Evolutionary conservation across 2,113 vertebrate species (phyloP), one percentile per base, ranked within the genome.

Genomic region (Plotosus lineatus): DNA sequence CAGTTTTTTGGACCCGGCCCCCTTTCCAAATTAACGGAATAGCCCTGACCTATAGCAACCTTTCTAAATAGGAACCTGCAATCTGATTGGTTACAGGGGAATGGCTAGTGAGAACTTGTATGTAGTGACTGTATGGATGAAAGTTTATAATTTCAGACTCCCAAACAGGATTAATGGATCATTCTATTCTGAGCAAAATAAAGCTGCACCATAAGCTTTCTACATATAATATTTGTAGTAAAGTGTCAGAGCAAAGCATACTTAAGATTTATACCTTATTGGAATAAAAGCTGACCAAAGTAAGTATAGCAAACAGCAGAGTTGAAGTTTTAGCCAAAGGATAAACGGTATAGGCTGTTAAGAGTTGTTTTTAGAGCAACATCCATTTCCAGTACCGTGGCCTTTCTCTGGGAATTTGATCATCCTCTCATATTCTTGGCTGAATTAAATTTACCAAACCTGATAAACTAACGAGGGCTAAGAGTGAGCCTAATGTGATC

Each of bases 391-490:
- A 48, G 6, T 23, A 48, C 46, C 69, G 36, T 9, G 4, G 26
- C 69, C 69, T 33, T 51, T 33, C 69, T 33, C 69, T 72, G 46
- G 46, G 28, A 73, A 73, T 51, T 23, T 71, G 68, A 71, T 71
- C 14, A 28, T 1, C 19, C 17, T 51, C 28, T 21, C 46, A 51
- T 31, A 72, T 33, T 73, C 17, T 73, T 17, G 50, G 28, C 46
- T 73, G 19, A 51, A 73, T 51, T 26, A 73, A 73, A 73, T 73
- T 36, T 51, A 23, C 46, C 46, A 33, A 72, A 51, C 44, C 15
- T 48, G 26, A 72, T 33, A 50, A 26, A 69, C 65, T 69, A 44
- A 44, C 28, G 23, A 72, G 44, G 15, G 44, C 46, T 23, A 36
- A 51, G 26, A 31, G 26, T 19, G 15, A 71, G 28, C 1, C 17